These are phyloP conservation scores for Hephaestus fuliginosus DNA, from an alignment of 2,797 vertebrate genomes.

Conservation along the genomic window DNA sequence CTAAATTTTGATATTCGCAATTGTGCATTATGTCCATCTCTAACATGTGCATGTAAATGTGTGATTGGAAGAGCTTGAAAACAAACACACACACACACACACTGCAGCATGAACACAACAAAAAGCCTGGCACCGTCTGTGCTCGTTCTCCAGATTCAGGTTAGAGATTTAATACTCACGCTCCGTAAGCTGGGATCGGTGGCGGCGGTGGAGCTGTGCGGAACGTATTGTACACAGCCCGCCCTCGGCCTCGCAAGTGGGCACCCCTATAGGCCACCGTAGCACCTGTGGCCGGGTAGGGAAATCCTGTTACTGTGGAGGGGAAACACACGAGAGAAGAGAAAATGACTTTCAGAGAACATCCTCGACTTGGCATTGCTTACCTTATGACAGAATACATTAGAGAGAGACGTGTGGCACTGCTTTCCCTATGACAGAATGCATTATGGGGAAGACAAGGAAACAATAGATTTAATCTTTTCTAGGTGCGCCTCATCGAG, in stretches of 20 bases:
- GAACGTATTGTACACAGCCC: constrained; percentile 95
- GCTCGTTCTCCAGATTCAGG: background rate
- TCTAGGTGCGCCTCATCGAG: constrained; percentile 80
- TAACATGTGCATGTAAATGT: background rate
- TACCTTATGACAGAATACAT: constrained; percentile 83
- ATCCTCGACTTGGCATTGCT: constrained; percentile 78
- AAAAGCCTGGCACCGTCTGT: background rate
- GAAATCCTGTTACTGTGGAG: constrained; percentile 92
- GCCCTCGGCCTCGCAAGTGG: constrained; percentile 93
- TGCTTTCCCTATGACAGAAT: constrained; percentile 81
- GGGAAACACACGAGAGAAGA: constrained; percentile 54
- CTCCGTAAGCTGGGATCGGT: constrained; percentile 94
- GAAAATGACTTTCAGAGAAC: constrained; percentile 71
- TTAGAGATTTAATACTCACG: constrained; percentile 87
- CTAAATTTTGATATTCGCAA: background rate
- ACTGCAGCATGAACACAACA: background rate
- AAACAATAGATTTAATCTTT: constrained; percentile 85
- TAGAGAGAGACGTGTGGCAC: constrained; percentile 77
- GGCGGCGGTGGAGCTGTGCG: constrained; percentile 94
- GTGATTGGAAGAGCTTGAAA: background rate
- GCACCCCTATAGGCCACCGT: constrained; percentile 94
- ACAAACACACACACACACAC: background rate
- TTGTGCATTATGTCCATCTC: background rate
- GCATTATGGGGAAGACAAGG: constrained; percentile 81
- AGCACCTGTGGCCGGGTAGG: constrained; percentile 92